phyloP scores from a whole-genome alignment of 2,113 vertebrate genomes.

The Catharus minimus region DNA sequence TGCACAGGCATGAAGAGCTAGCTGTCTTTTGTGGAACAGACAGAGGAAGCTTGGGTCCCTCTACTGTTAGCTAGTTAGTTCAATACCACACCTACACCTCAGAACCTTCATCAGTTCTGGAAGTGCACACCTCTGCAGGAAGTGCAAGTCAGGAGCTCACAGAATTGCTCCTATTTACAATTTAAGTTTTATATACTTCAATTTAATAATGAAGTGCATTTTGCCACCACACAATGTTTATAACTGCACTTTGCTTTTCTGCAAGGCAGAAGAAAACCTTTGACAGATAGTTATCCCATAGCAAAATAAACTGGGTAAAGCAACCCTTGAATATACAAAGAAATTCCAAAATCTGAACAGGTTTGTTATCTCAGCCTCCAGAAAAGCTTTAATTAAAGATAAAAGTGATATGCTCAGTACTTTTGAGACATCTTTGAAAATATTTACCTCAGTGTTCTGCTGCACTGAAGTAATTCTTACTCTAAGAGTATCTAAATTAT shows the following conservation, averaged over 20 bases:
- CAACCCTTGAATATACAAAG: not conserved
- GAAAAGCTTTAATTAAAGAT: not conserved
- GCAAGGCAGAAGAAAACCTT: not conserved
- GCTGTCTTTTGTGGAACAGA: not conserved
- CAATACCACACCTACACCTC: not conserved
- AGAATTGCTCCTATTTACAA: not conserved
- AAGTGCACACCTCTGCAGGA: not conserved
- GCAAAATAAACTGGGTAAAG: not conserved
- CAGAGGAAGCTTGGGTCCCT: conserved; percentile 59
- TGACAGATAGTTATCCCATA: not conserved
- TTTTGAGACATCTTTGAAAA: not conserved
- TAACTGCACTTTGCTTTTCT: not conserved
- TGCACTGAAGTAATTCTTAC: not conserved
- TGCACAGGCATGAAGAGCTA: not conserved
- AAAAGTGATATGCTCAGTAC: not conserved
- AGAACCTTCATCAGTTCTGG: not conserved
- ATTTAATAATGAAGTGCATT: not conserved
- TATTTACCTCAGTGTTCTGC: not conserved
- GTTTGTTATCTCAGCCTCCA: not conserved
- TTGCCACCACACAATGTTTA: not conserved
- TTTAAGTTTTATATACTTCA: not conserved
- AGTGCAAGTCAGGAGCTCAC: not conserved
- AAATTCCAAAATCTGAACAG: not conserved
- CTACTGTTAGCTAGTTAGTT: conserved; percentile 40
- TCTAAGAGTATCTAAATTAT: not conserved